phyloP scores from a whole-genome alignment of 1,140 invertebrate genomes.

The Gryon sp. region DNA sequence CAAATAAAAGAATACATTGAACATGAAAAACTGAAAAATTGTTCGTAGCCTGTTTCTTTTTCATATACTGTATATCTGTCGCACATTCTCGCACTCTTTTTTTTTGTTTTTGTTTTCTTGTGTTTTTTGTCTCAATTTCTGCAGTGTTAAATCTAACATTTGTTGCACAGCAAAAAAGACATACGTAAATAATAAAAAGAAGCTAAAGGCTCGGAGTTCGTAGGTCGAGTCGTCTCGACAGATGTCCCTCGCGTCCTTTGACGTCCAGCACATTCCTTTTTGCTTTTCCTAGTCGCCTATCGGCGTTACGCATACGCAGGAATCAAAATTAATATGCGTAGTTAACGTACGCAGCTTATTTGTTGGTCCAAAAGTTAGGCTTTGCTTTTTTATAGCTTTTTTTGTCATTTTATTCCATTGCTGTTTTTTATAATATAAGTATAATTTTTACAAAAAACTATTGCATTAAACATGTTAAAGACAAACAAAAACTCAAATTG shows the following conservation, averaged over 20 bases:
- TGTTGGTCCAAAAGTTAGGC: slow-evolving; percentile 24
- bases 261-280: slow-evolving; percentile 62
- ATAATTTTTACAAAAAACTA: too few species aligned
- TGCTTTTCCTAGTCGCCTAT: slow-evolving; percentile 59
- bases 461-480: too few species aligned
- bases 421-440: too few species aligned
- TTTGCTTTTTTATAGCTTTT: background rate
- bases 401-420: background rate
- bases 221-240: slow-evolving; percentile 57
- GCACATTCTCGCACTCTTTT: slow-evolving; percentile 32
- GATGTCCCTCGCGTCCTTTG: slow-evolving; percentile 60
- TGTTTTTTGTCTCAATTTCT: background rate
- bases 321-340: slow-evolving; percentile 61
- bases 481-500: too few species aligned
- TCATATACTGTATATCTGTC: slow-evolving; percentile 25
- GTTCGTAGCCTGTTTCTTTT: slow-evolving; percentile 5
- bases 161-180: slow-evolving; percentile 47
- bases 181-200: slow-evolving; percentile 64
- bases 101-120: background rate
- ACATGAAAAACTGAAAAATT: slow-evolving; percentile 39
- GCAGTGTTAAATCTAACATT: slow-evolving; percentile 27
- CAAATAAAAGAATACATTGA: slow-evolving; percentile 5
- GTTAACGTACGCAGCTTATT: slow-evolving; percentile 27
- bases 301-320: slow-evolving; percentile 57
- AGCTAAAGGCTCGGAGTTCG: slow-evolving; percentile 60